Evolutionary conservation across 2,888 invertebrate species (phyloP).

Genomic region (Yponomeuta plumbellus): DNA sequence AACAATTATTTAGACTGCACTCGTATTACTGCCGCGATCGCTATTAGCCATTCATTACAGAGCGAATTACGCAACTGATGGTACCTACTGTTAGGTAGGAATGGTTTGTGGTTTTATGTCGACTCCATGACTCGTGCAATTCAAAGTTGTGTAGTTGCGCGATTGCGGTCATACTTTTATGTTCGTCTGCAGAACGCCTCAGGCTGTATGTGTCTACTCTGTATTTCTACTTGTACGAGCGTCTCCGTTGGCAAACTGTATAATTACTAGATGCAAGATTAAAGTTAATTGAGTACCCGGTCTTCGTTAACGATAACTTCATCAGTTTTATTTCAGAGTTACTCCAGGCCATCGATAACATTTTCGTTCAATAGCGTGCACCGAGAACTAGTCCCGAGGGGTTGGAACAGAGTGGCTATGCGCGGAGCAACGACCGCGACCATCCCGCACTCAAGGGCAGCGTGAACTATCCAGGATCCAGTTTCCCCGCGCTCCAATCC

Average conservation of each 20-base stretch:
- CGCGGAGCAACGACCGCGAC: slow-evolving; percentile 11
- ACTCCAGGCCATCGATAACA: not conserved
- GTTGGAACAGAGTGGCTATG: not conserved
- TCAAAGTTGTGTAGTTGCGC: not conserved
- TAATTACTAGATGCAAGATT: slow-evolving; percentile 1
- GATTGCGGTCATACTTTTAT: too few species aligned
- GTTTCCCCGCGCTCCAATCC: slow-evolving; percentile 65
- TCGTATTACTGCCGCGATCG: slow-evolving; percentile 1
- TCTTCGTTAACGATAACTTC: not conserved
- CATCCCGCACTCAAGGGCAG: slow-evolving; percentile 37
- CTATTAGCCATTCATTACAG: slow-evolving; percentile 1
- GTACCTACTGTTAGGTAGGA: not conserved
- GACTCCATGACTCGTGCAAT: not conserved
- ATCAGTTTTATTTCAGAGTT: not conserved
- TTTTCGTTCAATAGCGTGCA: slow-evolving; percentile 5
- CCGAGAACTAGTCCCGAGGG: not conserved
- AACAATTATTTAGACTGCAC: slow-evolving; percentile 1
- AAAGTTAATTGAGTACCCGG: not conserved
- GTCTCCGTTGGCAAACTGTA: not conserved
- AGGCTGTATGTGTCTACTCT: too few species aligned
- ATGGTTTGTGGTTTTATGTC: slow-evolving; percentile 1
- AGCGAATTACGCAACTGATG: not conserved
- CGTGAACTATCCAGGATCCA: slow-evolving; percentile 43
- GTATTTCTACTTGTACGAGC: too few species aligned
- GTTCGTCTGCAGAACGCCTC: too few species aligned